A percentile compares a stretch with the other conserved stretches of the same genome.
phyloP scores from a whole-genome alignment of 1,140 invertebrate genomes.

The Venustaconcha ellipsiformis region DNA sequence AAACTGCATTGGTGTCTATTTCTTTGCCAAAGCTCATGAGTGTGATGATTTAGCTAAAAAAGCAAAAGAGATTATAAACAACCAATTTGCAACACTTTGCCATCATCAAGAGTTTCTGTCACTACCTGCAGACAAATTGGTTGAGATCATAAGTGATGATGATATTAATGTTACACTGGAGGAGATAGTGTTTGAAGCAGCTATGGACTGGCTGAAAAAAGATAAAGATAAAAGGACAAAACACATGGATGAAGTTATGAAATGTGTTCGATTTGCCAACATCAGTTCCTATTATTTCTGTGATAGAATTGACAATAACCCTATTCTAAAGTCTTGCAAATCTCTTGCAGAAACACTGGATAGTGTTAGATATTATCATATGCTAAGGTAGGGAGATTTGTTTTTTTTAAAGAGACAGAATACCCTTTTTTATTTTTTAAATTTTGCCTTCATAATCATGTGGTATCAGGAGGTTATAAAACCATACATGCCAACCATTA shows the following conservation, averaged over 20 bases:
- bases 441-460: no score
- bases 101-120: slow-evolving; percentile 61
- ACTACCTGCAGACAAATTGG: slow-evolving; percentile 68
- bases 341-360: slow-evolving; percentile 46
- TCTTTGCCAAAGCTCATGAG: slow-evolving; percentile 66
- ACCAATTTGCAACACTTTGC: slow-evolving; percentile 58
- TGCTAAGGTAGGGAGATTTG: slow-evolving; percentile 39
- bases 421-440: no score
- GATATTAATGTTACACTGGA: slow-evolving; percentile 73
- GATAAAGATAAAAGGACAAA: slow-evolving; percentile 53
- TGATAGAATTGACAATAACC: slow-evolving; percentile 71
- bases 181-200: slow-evolving; percentile 73
- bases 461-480: no score
- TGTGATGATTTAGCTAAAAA: slow-evolving; percentile 60
- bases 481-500: no score
- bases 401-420: background rate
- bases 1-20: slow-evolving; percentile 67
- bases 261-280: slow-evolving; percentile 73
- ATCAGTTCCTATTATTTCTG: slow-evolving; percentile 75
- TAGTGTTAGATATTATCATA: slow-evolving; percentile 60
- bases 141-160: slow-evolving; percentile 72
- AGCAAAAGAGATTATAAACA: slow-evolving; percentile 65
- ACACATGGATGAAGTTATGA: slow-evolving; percentile 68
- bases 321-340: slow-evolving; percentile 59
- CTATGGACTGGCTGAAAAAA: slow-evolving; percentile 72